phyloP scores from a whole-genome alignment of 2,888 invertebrate genomes.

The Ormyrus rosae region DNA sequence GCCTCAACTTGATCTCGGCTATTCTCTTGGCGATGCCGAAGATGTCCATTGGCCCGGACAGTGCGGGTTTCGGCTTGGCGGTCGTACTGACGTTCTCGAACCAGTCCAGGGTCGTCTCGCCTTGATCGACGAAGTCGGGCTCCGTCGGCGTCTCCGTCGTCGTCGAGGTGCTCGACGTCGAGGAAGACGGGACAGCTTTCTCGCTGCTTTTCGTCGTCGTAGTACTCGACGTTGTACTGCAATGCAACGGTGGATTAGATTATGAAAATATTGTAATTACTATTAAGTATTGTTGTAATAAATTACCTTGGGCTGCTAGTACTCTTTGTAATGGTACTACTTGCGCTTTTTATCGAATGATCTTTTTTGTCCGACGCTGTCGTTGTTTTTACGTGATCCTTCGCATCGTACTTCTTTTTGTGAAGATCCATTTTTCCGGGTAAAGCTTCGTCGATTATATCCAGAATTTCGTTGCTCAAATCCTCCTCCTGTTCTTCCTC shows the following conservation, averaged over 20 bases:
- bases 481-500: slow-evolving; percentile 68
- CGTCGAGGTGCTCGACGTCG: slow-evolving; percentile 31
- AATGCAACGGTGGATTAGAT: no score
- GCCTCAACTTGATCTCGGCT: slow-evolving; percentile 82
- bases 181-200: not conserved
- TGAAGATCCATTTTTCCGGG: slow-evolving; percentile 59
- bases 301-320: slow-evolving; percentile 23
- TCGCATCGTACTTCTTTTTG: slow-evolving; percentile 49
- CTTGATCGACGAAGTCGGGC: slow-evolving; percentile 55
- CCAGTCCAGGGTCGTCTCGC: slow-evolving; percentile 63
- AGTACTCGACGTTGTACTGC: slow-evolving; percentile 8
- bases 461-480: slow-evolving; percentile 72
- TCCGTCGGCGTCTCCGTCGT: slow-evolving; percentile 54
- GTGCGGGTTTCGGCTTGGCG: slow-evolving; percentile 56
- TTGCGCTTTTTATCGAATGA: slow-evolving; percentile 1
- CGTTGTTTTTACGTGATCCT: not conserved
- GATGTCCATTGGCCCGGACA: slow-evolving; percentile 69
- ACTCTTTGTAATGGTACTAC: not conserved
- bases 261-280: not conserved
- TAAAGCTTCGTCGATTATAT: slow-evolving; percentile 71
- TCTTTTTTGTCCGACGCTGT: slow-evolving; percentile 31
- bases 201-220: slow-evolving; percentile 44
- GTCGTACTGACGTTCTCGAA: slow-evolving; percentile 57
- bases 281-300: not conserved
- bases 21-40: slow-evolving; percentile 81